A percentile compares a stretch with the other conserved stretches of the same genome.
These are phyloP conservation scores for Sipunculus nudus DNA, from an alignment of 2,888 invertebrate genomes.

Conservation along the genomic window DNA sequence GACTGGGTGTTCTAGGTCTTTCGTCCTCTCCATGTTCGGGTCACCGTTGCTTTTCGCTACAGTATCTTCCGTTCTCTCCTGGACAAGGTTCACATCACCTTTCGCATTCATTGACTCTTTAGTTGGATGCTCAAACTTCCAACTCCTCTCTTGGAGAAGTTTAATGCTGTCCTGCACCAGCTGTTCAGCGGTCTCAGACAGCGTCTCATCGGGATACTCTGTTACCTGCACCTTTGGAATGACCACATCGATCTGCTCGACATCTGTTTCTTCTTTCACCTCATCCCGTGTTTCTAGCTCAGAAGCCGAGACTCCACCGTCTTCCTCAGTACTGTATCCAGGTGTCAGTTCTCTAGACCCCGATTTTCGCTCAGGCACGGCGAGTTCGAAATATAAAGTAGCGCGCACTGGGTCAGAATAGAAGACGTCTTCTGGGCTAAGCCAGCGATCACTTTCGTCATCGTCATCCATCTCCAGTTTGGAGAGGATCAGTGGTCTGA, in stretches of 20 bases:
- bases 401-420: constrained; percentile 40
- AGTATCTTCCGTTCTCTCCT: too few species aligned
- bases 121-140: too few species aligned
- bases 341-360: not conserved
- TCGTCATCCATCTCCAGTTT: constrained; percentile 24
- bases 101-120: too few species aligned
- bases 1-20: too few species aligned
- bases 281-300: not conserved
- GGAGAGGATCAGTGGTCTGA: constrained; percentile 31
- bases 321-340: not conserved
- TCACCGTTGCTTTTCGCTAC: too few species aligned
- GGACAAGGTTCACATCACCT: too few species aligned
- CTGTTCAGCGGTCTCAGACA: too few species aligned
- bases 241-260: not conserved
- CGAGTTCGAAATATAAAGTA: constrained; percentile 9
- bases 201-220: too few species aligned
- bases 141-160: too few species aligned
- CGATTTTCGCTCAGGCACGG: not conserved
- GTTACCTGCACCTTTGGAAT: not conserved
- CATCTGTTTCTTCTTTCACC: not conserved
- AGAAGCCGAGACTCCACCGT: not conserved
- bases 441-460: constrained; percentile 11
- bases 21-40: too few species aligned
- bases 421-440: constrained; percentile 40
- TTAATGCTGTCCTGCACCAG: too few species aligned